Evolutionary conservation across 2,888 invertebrate genomes (phyloP), one percentile per base, ranked within the genome.

Genomic region (Rhogogaster chlorosoma): DNA sequence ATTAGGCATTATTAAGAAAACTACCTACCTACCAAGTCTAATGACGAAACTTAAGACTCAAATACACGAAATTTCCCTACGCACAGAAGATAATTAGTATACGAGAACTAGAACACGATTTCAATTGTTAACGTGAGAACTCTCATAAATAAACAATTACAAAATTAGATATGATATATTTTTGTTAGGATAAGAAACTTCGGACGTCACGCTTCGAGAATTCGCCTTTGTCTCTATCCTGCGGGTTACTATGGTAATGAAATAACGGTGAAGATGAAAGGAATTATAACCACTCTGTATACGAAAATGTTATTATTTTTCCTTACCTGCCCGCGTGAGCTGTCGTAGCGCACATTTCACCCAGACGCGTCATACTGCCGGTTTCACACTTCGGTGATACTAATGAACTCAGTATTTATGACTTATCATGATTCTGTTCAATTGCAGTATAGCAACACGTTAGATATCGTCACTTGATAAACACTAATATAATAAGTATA

Each of bases 261-360:
- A n/a, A 53, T 53, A 53, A 7, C n/a, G 18, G 53, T 53, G 53
- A n/a, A 53, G 6, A 53, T n/a, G 7, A 53, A 53, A 53, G 6
- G 53, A 53, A 53, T 53, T n/a, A n/a, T 53, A 18, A n/a, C 5
- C 49, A 49, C 18, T 6, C 5, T 6, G 18, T n/a, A 61, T 26
- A 22, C 10, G 10, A 9, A 61, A 22, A n/a, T 61, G 61, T 10
- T 26, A 26, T 61, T 22, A 22, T 10, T 22, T 9, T 29, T 22
- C 32, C 67, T 67, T 67, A 67, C 67, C 67, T 67, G 67, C 15
- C 67, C 29, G 67, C 67, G 67, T 67, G 67, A 67, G n/a, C 2
- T 45, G n/a, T 67, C 67, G 12, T 10, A 32, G 67, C 12, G 67
- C 67, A 67, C 67, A 67, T 67, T 67, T 67, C 32, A 26, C 29